phyloP scores from a whole-genome alignment of 37 sponge, comb jelly and placozoan genomes.

The Petrosia ficiformis region DNA sequence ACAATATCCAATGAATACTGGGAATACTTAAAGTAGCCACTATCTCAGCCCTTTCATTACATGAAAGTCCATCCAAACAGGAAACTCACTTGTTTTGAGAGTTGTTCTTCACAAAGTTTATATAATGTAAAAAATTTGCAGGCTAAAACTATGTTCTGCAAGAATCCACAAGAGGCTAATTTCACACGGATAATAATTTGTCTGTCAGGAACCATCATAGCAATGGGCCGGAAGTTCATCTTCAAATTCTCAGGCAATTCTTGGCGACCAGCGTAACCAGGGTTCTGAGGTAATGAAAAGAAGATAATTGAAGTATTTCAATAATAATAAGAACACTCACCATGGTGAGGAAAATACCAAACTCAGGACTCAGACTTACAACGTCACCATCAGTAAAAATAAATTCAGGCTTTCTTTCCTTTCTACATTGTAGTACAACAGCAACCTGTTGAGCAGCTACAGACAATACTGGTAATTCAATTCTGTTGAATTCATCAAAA shows the following conservation, averaged over 20 bases:
- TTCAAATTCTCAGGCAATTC: constrained; percentile 98
- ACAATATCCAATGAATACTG: too few relatives aligned
- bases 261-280: constrained; percentile 98
- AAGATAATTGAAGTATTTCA: too few relatives aligned
- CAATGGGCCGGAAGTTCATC: constrained; percentile 97
- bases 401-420: constrained; percentile 95
- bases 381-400: constrained; percentile 97
- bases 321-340: constrained; percentile 25
- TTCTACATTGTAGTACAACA: constrained; percentile 88
- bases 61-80: too few relatives aligned
- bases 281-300: constrained; percentile 68
- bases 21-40: too few relatives aligned
- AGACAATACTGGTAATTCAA: constrained; percentile 97
- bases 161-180: constrained; percentile 95
- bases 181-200: constrained; percentile 99
- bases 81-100: constrained; percentile 84
- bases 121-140: constrained; percentile 97
- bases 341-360: constrained; percentile 99
- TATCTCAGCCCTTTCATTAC: too few relatives aligned
- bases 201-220: constrained; percentile 99
- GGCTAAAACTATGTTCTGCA: constrained; percentile 86
- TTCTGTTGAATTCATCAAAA: constrained; percentile 99
- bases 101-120: constrained; percentile 99
- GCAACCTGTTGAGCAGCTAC: constrained; percentile 99
- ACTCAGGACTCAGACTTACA: constrained; percentile 93